These are phyloP conservation scores for Podarcis siculus DNA, from an alignment of 2,797 vertebrate species.

Conservation along the genomic window DNA sequence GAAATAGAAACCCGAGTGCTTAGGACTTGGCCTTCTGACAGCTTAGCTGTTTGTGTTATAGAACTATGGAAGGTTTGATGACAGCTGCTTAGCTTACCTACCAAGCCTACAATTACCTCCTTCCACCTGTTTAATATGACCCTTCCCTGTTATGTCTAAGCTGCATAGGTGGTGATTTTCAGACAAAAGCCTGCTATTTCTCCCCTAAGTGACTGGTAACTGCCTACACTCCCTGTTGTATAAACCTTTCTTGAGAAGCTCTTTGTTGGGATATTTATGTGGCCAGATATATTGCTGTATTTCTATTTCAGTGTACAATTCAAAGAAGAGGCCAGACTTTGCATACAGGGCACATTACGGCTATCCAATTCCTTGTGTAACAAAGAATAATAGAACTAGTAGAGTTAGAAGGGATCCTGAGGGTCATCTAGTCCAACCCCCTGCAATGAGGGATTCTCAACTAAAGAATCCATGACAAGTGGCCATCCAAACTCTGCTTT, in stretches of 20 bases:
- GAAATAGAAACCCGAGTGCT: not conserved
- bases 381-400: too few species aligned
- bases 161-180: conserved; percentile 17
- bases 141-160: conserved; percentile 22
- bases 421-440: too few species aligned
- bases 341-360: not conserved
- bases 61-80: not conserved
- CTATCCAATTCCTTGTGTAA: conserved; percentile 6
- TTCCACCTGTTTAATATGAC: conserved; percentile 28
- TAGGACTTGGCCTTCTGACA: not conserved
- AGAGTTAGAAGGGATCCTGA: too few species aligned
- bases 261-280: not conserved
- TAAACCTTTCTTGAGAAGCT: not conserved
- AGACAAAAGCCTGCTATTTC: conserved; percentile 14
- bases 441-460: too few species aligned
- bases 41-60: conserved; percentile 1
- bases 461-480: too few species aligned
- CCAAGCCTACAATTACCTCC: not conserved
- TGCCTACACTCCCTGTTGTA: not conserved
- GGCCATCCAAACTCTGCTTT: too few species aligned
- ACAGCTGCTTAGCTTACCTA: not conserved
- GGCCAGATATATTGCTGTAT: not conserved
- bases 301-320: not conserved
- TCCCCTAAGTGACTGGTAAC: not conserved
- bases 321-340: conserved; percentile 4